These are phyloP conservation scores for Engystomops pustulosus DNA, from an alignment of 2,113 vertebrate species.

Conservation along the genomic window DNA sequence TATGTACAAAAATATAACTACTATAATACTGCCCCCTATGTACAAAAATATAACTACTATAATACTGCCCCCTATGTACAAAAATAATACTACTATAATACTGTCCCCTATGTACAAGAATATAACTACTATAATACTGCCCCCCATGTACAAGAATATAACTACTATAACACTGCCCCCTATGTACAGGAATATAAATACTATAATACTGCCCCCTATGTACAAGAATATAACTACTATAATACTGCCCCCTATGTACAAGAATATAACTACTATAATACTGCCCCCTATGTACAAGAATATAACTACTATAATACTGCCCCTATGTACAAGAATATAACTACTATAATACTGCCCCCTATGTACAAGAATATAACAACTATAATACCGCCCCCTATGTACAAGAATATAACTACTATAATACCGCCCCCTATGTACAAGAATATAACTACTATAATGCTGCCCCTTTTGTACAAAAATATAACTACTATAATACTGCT, in stretches of 20 bases:
- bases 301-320: neutral
- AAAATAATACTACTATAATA: no score
- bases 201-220: neutral
- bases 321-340: neutral
- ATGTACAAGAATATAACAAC: slow-evolving; percentile 2
- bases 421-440: neutral
- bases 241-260: neutral
- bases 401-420: slow-evolving; percentile 10
- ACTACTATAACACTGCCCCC: neutral
- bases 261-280: slow-evolving; percentile 16
- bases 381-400: neutral
- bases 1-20: no score
- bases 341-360: neutral
- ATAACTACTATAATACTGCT: slow-evolving; percentile 5
- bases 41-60: no score
- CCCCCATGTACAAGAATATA: slow-evolving; percentile 8
- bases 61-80: no score
- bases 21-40: no score
- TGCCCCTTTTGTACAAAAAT: neutral
- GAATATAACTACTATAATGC: slow-evolving; percentile 2
- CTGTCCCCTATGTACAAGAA: neutral
- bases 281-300: neutral
- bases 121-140: neutral
- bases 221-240: slow-evolving; percentile 23
- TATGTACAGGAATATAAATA: neutral